Evolutionary conservation across 2,888 invertebrate species (phyloP).

Genomic region (Spisula solida): DNA sequence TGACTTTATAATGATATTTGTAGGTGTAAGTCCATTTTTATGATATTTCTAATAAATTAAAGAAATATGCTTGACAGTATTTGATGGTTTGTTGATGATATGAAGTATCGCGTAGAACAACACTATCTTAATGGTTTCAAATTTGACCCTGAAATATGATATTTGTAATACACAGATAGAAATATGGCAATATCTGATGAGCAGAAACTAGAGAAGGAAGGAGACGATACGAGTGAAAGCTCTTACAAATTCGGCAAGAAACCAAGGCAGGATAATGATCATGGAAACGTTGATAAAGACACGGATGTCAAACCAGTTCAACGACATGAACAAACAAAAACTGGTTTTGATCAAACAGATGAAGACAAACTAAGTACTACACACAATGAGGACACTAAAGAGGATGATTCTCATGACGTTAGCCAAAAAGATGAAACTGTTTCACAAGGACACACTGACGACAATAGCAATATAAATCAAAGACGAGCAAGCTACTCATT

Average conservation of each 20-base stretch:
- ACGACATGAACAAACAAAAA: not conserved
- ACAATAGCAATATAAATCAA: not conserved
- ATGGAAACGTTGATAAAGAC: not conserved
- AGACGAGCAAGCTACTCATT: constrained; percentile 30
- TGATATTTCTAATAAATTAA: no score
- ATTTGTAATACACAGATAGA: constrained; percentile 23
- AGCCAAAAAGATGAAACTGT: constrained; percentile 11
- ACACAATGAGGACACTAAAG: not conserved
- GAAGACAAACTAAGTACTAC: not conserved
- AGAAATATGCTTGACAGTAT: no score
- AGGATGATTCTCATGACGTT: not conserved
- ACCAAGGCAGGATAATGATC: not conserved
- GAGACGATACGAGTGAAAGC: not conserved
- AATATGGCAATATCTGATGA: not conserved
- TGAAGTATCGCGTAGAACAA: not conserved
- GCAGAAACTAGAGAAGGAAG: not conserved
- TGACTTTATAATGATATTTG: no score
- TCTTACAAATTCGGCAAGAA: not conserved
- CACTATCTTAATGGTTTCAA: not conserved
- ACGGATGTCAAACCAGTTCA: not conserved
- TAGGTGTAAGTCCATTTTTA: no score
- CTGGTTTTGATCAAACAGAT: not conserved
- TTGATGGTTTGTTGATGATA: no score
- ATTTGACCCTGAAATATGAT: not conserved
- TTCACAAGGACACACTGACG: not conserved